Evolutionary conservation across 64 coral and sea anemone species (phyloP), one percentile per base, ranked within the genome.

Genomic region (Pocillopora damicornis): DNA sequence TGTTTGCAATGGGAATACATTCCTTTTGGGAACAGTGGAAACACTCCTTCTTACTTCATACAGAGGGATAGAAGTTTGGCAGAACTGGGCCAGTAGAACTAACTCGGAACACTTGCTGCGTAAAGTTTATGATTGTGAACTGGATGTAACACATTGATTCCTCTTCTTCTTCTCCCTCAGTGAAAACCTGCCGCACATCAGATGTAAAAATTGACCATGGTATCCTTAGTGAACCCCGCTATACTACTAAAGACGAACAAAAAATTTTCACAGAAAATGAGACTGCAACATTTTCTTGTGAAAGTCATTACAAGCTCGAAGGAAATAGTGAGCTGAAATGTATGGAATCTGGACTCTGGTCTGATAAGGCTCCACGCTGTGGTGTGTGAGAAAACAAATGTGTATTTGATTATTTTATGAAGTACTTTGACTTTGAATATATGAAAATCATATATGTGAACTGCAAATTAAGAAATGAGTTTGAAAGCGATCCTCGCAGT

Each of bases 341-440:
- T 91, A 13, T 75, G 30, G 5, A 15, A 61, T 42, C 23, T 67
- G 89, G 89, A 5, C 38, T 13, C 11, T 91, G 89, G 89, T 75
- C 73, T 63, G 89, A 59, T 9, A 11, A 6, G 1, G 5, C 42
- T 1, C 56, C 80, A 15, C 59, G n/a, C 16, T 91, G 89, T 91
- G 89, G 89, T 91, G 85, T 63, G 67, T 71, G n/a, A 71, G 67
- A 20, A 25, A n/a, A 25, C 10, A 20, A 71, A n/a, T 20, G 10
- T 20, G 16, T 20, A 7, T 23, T 69, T 56, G 14, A 58, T 12
- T 87, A 9, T 61, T 30, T 30, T 30, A 30, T 30, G 30, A 30
- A 30, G 30, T 30, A 30, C 30, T 30, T 30, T 30, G 30, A 30
- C 30, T 30, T 0, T 30, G 30, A 30, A 30, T 30, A 30, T 30